These are phyloP conservation scores for Tetanocera ferruginea DNA, from an alignment of 2,888 invertebrate species.

Conservation along the genomic window DNA sequence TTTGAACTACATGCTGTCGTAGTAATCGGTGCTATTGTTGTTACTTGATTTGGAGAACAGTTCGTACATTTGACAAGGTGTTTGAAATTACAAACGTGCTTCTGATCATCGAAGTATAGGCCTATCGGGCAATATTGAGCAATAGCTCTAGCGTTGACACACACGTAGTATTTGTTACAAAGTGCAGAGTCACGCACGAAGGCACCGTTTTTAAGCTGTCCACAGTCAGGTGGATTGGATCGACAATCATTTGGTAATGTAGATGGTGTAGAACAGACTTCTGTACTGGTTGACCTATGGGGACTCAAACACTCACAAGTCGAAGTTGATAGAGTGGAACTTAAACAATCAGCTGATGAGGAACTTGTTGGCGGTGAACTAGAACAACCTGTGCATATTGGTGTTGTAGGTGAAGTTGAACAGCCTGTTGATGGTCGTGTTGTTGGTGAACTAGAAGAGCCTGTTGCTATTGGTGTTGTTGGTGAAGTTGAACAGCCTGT, in stretches of 20 bases:
- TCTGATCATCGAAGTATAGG: slow-evolving; percentile 42
- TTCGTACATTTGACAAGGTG: slow-evolving; percentile 39
- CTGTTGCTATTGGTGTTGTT: background rate
- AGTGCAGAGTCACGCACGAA: slow-evolving; percentile 41
- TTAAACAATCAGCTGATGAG: too few species aligned
- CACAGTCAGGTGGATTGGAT: slow-evolving; percentile 29
- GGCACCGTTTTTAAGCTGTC: slow-evolving; percentile 29
- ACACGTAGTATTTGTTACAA: slow-evolving; percentile 46
- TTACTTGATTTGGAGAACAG: background rate
- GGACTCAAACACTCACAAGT: too few species aligned
- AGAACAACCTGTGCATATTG: background rate
- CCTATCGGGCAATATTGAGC: slow-evolving; percentile 39
- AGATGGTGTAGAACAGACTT: background rate
- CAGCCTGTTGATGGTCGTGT: background rate
- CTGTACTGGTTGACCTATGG: too few species aligned
- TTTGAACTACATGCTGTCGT: background rate
- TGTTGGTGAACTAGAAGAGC: background rate
- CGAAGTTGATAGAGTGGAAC: too few species aligned
- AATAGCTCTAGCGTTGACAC: slow-evolving; percentile 40
- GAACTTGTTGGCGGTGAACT: background rate
- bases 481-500: background rate
- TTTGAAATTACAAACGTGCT: slow-evolving; percentile 44
- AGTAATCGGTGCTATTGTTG: background rate
- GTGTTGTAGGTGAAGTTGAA: background rate
- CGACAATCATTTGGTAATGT: background rate